Conservation (phyloP, 30 jellyfish, hydroid and myxozoan species). For the Haliclystus octoradiatus region DNA sequence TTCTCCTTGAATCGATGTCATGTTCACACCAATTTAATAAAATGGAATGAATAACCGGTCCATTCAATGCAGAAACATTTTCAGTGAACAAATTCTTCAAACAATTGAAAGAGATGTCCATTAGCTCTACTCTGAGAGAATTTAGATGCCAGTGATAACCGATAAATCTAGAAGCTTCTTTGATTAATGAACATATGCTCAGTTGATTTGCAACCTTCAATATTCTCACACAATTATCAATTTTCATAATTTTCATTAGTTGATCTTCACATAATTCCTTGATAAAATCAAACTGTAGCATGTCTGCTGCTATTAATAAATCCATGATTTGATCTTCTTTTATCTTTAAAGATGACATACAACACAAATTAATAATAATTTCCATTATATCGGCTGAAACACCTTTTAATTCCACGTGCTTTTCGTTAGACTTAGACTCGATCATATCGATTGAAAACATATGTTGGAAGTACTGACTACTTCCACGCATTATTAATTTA, state of each 20-base stretch:
- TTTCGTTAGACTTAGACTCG: slow-evolving; percentile 44
- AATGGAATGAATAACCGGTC: too few species aligned
- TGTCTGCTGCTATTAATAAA: slow-evolving; percentile 68
- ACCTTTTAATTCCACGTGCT: slow-evolving; percentile 22
- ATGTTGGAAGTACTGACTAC: slow-evolving; percentile 65
- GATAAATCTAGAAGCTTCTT: too few species aligned
- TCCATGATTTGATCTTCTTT: slow-evolving; percentile 36
- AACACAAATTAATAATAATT: slow-evolving; percentile 40
- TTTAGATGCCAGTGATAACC: too few species aligned
- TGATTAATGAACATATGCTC: too few species aligned
- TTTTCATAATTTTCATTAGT: slow-evolving; percentile 36
- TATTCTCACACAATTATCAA: slow-evolving; percentile 52
- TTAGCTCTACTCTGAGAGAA: too few species aligned
- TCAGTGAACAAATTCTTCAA: too few species aligned
- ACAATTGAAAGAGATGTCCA: too few species aligned
- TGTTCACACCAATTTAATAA: too few species aligned
- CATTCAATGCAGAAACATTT: too few species aligned
- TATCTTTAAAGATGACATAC: slow-evolving; percentile 30
- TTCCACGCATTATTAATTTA: slow-evolving; percentile 35
- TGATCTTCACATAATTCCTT: slow-evolving; percentile 40
- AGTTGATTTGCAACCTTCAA: slow-evolving; percentile 51
- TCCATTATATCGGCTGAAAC: too few species aligned
- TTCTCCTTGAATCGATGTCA: too few species aligned
- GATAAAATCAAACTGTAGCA: slow-evolving; percentile 57
- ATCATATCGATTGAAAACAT: too few species aligned